Conservation (phyloP, 2,113 vertebrate genomes). For the Rallus limicola region DNA sequence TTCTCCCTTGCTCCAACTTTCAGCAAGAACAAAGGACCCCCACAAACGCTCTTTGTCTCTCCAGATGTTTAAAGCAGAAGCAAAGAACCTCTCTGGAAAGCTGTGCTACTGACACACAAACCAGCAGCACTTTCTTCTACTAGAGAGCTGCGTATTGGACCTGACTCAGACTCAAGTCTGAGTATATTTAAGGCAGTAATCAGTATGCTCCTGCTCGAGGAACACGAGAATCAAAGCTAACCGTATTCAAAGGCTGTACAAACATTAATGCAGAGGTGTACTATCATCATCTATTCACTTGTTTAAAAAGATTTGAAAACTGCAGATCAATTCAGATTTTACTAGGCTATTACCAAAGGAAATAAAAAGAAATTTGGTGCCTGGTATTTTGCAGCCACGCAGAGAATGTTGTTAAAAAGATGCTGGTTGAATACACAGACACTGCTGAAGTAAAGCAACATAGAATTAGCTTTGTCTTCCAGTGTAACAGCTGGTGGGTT, state of each 20-base stretch:
- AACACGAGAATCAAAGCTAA: background rate
- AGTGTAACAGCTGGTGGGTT: constrained; percentile 15
- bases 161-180: background rate
- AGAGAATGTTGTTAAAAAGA: background rate
- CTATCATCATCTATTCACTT: background rate
- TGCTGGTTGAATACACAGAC: background rate
- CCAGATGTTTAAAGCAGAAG: constrained; percentile 28
- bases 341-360: background rate
- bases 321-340: background rate
- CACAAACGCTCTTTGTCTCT: background rate
- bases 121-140: background rate
- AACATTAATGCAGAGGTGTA: background rate
- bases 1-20: background rate
- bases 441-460: background rate
- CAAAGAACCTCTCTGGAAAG: background rate
- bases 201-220: background rate
- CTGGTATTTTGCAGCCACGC: background rate
- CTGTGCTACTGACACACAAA: constrained; percentile 28
- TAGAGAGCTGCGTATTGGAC: background rate
- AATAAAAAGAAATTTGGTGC: background rate
- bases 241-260: background rate
- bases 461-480: constrained; percentile 25
- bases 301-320: background rate
- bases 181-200: background rate
- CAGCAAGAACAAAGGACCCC: background rate